Base-by-base conservation (phyloP, 2,113 vertebrate genomes). In the Sisor rabdophorus region DNA sequence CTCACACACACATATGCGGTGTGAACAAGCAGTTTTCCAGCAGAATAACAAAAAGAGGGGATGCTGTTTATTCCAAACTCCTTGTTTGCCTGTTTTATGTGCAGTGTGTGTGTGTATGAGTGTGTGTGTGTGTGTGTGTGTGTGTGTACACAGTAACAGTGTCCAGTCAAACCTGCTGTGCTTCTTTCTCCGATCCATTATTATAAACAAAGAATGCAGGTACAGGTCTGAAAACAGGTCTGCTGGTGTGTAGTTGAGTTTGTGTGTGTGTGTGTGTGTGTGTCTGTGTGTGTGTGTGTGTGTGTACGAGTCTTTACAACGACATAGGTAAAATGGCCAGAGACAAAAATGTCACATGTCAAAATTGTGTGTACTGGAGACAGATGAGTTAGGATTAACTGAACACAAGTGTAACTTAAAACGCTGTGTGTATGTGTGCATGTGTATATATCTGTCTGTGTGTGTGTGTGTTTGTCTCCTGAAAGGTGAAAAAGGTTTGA, bases 401-500 rank as follows among this genome's bases (percentile, higher is more conserved):
- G 60, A 52, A 22, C 28, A 22, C 28, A 53, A 32, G 20, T 17
- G 58, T 63, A 75, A 75, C 56, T 50, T 20, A 60, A 61, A 22
- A 54, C 72, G 74, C 40, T 44, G 13, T 9, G 50, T 52, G 50
- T 52, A 15, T 52, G 50, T 52, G 50, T 52, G 50, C 5, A 6
- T 7, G 75, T 69, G 69, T 73, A 67, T 40, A 47, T 44, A 71
- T 79, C 56, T 47, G 54, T 72, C 11, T 47, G 54, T 48, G 26
- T 32, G 20, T 52, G 69, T 68, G 73, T 74, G 72, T 75, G n/a
- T 75, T 58, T 60, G 77, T 56, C 47, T 44, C 68, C 56, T 70
- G 61, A 63, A 59, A 63, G 44, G 71, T 84, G 78, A 84, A 80
- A 73, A 70, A 10, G 40, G 32, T n/a, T n/a, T n/a, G 6, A 36